Conservation (phyloP, 2,888 invertebrate genomes). For the Acanthosepion lycidas region DNA sequence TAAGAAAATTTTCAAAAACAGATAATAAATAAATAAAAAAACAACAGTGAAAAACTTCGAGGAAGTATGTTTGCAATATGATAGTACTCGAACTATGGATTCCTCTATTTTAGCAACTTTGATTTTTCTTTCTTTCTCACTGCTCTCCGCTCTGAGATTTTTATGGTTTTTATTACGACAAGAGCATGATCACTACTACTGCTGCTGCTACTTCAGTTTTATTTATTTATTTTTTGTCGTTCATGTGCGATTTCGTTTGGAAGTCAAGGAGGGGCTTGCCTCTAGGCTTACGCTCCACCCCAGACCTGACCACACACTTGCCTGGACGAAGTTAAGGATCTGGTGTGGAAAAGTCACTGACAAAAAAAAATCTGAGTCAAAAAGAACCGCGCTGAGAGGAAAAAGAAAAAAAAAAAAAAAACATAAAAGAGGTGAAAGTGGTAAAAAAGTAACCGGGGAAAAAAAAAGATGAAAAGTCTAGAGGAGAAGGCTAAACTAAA, state of each 20-base stretch:
- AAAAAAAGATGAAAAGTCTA: neutral
- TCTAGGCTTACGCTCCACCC: neutral
- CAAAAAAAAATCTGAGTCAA: neutral
- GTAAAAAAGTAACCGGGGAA: too few species aligned
- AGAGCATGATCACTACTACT: neutral
- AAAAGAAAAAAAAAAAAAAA: neutral
- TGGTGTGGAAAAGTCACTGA: conserved; percentile 13
- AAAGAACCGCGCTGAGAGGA: neutral
- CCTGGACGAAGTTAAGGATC: neutral
- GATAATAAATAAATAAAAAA: accelerated
- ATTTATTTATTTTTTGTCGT: neutral
- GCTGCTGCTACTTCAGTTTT: neutral
- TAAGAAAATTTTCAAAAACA: neutral
- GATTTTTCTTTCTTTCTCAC: neutral
- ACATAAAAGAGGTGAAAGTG: neutral
- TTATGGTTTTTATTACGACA: neutral
- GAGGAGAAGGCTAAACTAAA: neutral
- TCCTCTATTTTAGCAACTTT: neutral
- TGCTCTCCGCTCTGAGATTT: too few species aligned
- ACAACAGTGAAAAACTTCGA: neutral
- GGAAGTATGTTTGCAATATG: conserved; percentile 4
- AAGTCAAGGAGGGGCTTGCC: neutral
- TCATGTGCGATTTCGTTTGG: neutral
- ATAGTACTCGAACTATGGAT: neutral
- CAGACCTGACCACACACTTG: conserved; percentile 18